A percentile compares a stretch with the other conserved stretches of the same genome.
Conservation (phyloP, 2,113 vertebrate species). For the Odontophorus gujanensis region DNA sequence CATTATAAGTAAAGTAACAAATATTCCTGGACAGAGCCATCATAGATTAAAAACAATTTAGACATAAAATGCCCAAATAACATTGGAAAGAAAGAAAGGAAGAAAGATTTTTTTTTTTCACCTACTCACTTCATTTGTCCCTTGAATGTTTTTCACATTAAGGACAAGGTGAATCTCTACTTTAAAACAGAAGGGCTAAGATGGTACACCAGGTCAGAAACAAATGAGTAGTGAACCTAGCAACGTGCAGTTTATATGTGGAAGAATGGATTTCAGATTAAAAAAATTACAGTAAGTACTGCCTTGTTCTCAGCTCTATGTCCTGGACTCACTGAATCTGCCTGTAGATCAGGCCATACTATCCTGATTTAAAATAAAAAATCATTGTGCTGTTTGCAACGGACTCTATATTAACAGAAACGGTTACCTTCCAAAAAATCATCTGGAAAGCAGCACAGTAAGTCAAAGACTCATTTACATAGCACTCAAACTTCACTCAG, state of each 20-base stretch:
- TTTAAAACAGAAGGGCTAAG: background rate
- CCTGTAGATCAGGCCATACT: background rate
- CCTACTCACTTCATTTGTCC: background rate
- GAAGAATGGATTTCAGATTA: background rate
- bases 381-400: background rate
- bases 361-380: background rate
- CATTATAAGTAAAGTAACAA: background rate
- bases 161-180: background rate
- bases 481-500: background rate
- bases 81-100: background rate
- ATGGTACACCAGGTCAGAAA: background rate
- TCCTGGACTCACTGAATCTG: background rate
- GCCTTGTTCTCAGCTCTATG: background rate
- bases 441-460: background rate
- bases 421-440: background rate
- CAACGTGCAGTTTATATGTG: background rate
- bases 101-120: background rate
- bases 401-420: background rate
- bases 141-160: background rate
- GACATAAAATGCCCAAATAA: background rate
- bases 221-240: background rate
- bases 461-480: background rate
- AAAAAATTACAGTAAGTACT: background rate
- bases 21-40: background rate
- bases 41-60: background rate